Percentiles rank a stretch among this genome's conserved stretches.
These are phyloP conservation scores for Stegodyphus mimosarum DNA, from an alignment of 1,140 invertebrate genomes.

Conservation along the genomic window DNA sequence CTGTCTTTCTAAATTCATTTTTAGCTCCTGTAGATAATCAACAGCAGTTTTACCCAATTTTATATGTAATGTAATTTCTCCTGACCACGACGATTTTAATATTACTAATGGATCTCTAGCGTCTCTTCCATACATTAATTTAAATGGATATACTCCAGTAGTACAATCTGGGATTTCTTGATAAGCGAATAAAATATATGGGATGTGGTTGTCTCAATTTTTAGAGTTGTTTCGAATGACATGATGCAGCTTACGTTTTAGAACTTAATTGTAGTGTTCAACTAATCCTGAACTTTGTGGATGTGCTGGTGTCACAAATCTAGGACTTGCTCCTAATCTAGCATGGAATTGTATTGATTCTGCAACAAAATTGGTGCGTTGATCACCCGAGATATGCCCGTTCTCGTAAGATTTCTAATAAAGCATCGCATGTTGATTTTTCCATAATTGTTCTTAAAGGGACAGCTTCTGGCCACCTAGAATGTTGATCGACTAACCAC, in stretches of 20 bases:
- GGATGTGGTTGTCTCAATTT: slow-evolving; percentile 1
- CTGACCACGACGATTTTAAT: neutral
- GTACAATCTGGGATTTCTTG: neutral
- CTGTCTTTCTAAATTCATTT: neutral
- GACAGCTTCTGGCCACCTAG: neutral
- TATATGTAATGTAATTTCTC: neutral
- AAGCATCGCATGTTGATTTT: neutral
- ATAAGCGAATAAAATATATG: slow-evolving; percentile 1
- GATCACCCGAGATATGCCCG: neutral
- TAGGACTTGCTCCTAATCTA: neutral
- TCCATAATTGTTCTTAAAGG: neutral
- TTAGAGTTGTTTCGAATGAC: neutral
- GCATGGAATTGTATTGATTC: neutral
- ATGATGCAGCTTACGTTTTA: neutral
- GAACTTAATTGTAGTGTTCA: too few species aligned
- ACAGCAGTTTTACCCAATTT: neutral
- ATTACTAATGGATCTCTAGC: neutral
- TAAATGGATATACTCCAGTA: neutral
- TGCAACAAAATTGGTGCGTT: neutral
- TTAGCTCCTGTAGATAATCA: slow-evolving; percentile 1
- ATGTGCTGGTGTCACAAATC: neutral
- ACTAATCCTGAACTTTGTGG: neutral
- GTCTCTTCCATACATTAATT: slow-evolving; percentile 11
- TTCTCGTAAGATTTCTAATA: neutral
- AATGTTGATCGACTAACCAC: slow-evolving; percentile 1